Evolutionary conservation across 2,888 invertebrate species (phyloP).

Genomic region (Lacanobia wlatinum): DNA sequence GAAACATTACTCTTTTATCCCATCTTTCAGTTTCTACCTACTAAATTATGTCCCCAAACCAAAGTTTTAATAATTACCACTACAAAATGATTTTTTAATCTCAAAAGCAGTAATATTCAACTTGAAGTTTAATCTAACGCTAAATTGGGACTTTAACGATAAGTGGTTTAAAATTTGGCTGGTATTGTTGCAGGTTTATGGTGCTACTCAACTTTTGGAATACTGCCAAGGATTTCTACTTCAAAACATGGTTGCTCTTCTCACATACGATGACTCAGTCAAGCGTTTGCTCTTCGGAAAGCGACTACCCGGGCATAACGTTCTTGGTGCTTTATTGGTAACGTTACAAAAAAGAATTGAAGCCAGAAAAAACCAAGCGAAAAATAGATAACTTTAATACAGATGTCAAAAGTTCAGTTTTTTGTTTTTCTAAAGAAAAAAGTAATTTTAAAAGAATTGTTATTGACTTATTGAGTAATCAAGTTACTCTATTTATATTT

Average conservation of each 20-base stretch:
- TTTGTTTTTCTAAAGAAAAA: conserved; percentile 33
- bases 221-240: conserved; percentile 97
- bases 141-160: conserved; percentile 7
- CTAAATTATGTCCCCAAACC: not conserved
- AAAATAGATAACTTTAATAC: conserved; percentile 80
- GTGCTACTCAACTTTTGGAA: conserved; percentile 95
- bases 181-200: conserved; percentile 93
- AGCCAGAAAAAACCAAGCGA: conserved; percentile 89
- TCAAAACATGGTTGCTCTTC: conserved; percentile 98
- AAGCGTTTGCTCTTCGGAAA: conserved; percentile 97
- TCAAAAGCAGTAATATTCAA: not conserved
- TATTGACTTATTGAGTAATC: conserved; percentile 28
- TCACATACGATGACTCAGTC: conserved; percentile 97
- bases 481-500: conserved; percentile 35
- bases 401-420: conserved; percentile 16
- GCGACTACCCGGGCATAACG: conserved; percentile 97
- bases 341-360: conserved; percentile 96
- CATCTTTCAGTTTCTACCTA: too few relatives aligned
- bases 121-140: not conserved
- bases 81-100: not conserved
- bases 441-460: conserved; percentile 34
- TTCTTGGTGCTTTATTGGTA: conserved; percentile 94
- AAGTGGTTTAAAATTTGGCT: conserved; percentile 2
- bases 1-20: not conserved
- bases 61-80: not conserved